phyloP scores from a whole-genome alignment of 2,888 invertebrate genomes.

The Microdon myrmicae region DNA sequence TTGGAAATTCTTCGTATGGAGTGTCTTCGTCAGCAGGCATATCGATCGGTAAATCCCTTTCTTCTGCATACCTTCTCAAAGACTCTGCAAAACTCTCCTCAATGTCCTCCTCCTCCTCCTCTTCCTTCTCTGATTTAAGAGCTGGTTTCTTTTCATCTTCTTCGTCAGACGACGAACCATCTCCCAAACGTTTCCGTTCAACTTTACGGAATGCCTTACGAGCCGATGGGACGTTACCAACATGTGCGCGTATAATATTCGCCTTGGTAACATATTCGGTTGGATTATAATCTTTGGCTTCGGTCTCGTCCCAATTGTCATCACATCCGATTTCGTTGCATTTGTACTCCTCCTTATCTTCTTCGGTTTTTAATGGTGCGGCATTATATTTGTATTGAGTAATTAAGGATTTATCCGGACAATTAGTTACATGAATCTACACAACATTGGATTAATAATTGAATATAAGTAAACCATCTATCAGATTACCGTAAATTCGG shows the following conservation, averaged over 20 bases:
- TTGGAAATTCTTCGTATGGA: too few species aligned
- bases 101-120: slow-evolving; percentile 9
- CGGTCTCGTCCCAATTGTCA: slow-evolving; percentile 54
- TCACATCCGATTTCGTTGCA: slow-evolving; percentile 54
- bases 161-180: slow-evolving; percentile 26
- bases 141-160: slow-evolving; percentile 14
- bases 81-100: background rate
- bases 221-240: slow-evolving; percentile 56
- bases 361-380: slow-evolving; percentile 40
- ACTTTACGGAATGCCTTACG: slow-evolving; percentile 59
- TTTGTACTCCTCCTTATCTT: slow-evolving; percentile 40
- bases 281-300: slow-evolving; percentile 60
- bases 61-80: too few species aligned
- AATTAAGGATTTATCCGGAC: slow-evolving; percentile 53
- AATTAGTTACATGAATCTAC: slow-evolving; percentile 55
- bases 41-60: too few species aligned
- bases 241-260: slow-evolving; percentile 56
- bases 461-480: background rate
- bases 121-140: slow-evolving; percentile 6
- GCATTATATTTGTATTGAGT: slow-evolving; percentile 53
- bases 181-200: slow-evolving; percentile 58
- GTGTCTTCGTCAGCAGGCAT: too few species aligned
- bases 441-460: background rate
- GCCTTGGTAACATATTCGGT: slow-evolving; percentile 54
- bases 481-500: slow-evolving; percentile 60